Evolutionary conservation across 1,140 invertebrate species (phyloP).

Genomic region (Cydia fagiglandana): DNA sequence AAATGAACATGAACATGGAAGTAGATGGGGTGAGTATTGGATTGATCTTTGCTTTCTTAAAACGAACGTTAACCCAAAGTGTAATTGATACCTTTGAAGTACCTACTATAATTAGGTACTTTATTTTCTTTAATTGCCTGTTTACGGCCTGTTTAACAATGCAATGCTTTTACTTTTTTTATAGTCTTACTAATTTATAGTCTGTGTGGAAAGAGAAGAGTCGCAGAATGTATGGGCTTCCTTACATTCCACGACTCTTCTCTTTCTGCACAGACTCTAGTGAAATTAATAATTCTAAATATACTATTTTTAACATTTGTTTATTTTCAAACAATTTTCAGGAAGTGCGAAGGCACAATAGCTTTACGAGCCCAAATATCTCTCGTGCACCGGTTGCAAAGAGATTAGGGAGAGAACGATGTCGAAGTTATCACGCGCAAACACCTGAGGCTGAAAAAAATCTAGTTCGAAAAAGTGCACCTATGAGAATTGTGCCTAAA

Average conservation of each 20-base stretch:
- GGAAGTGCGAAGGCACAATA: conserved; percentile 61
- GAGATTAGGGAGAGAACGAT: conserved; percentile 62
- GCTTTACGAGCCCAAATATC: conserved; percentile 59
- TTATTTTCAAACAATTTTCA: conserved; percentile 35
- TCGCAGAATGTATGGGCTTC: too few species aligned
- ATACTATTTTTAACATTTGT: conserved; percentile 16
- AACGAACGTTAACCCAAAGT: neutral
- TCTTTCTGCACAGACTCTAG: too few species aligned
- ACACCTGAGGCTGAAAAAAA: conserved; percentile 43
- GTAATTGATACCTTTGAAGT: too few species aligned
- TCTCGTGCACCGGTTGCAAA: conserved; percentile 52
- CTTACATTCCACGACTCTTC: too few species aligned
- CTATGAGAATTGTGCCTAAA: neutral
- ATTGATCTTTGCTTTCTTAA: neutral
- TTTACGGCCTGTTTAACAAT: too few species aligned
- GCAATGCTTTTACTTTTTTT: too few species aligned
- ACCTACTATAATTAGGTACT: too few species aligned
- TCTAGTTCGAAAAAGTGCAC: conserved; percentile 34
- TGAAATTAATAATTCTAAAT: neutral
- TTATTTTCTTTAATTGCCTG: too few species aligned
- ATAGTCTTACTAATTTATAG: too few species aligned
- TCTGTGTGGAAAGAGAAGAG: too few species aligned
- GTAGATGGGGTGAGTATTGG: conserved; percentile 35
- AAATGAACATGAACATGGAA: conserved; percentile 38
- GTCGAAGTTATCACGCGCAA: conserved; percentile 61